Evolutionary conservation across 2,113 vertebrate genomes (phyloP), one percentile per base, ranked within the genome.

Genomic region (Mobula birostris): DNA sequence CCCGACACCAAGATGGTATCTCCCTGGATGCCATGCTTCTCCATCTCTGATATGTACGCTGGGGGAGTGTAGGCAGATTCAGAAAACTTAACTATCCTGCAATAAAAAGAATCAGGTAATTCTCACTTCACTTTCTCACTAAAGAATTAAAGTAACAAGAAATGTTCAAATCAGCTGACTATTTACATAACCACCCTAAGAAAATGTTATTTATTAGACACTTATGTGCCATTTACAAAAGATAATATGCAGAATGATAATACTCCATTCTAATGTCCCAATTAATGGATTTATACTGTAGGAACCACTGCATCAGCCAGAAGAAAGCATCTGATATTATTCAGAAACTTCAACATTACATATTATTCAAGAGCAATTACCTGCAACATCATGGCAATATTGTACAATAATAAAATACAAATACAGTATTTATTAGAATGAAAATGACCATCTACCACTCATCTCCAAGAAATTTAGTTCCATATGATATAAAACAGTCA

Each of bases 31-130:
- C 98, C 98, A 40, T 97, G 97, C 94, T 98, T 98, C 96, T 99
- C 99, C 99, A 99, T 99, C 95, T 99, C 98, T 0, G 96, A 97
- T 96, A 99, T 99, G 95, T 99, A 98, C 7, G 95, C 95, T 32
- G 98, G 98, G 0, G 98, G 98, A 0, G 96, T 98, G 92, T 99
- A 99, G 0, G 98, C 98, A 1, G 99, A 99, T 96, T 99, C 98
- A 1, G 97, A 97, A 95, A 99, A 99, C 27, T 97, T 98, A 61
- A 99, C 97, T 88, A 99, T 97, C 94, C 99, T 99, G 95, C 19
- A 95, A 92, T 11, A 61, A 94, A 56, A 9, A 21, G n/a, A 15
- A 36, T 7, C n/a, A 7, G 6, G 15, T 32, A 32, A 19, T 32
- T 32, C 61, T 32, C 58, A 90, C n/a, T 68, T 19, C n/a, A 32